These are phyloP conservation scores for Drosophila kohkoa DNA, from an alignment of 1,140 invertebrate species.

Conservation along the genomic window DNA sequence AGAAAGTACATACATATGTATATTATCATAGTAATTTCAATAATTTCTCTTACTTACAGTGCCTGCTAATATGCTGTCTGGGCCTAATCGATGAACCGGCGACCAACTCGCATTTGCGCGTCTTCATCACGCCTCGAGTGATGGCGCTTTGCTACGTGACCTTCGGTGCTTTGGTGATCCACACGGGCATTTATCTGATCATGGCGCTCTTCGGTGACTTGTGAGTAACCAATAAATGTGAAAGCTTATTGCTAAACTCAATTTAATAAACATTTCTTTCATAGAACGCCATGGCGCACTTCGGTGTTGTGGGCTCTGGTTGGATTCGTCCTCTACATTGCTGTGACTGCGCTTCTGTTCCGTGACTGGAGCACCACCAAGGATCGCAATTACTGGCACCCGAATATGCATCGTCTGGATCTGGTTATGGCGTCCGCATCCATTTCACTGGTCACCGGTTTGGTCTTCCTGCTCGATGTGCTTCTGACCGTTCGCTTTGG, in stretches of 20 bases:
- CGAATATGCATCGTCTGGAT: conserved; percentile 84
- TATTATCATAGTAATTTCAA: background rate
- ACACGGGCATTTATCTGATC: conserved; percentile 79
- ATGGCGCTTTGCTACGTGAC: conserved; percentile 81
- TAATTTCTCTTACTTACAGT: conserved; percentile 44
- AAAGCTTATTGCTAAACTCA: background rate
- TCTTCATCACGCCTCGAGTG: conserved; percentile 80
- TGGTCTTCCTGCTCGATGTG: conserved; percentile 76
- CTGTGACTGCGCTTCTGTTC: conserved; percentile 71
- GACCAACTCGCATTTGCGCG: conserved; percentile 75
- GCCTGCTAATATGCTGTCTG: conserved; percentile 77
- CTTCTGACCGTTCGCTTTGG: conserved; percentile 80
- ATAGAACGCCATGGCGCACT: conserved; percentile 78
- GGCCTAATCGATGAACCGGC: conserved; percentile 83
- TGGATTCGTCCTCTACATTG: conserved; percentile 71
- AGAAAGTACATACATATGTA: background rate
- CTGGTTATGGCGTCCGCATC: conserved; percentile 78
- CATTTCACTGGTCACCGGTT: conserved; percentile 70
- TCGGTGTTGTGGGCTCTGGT: conserved; percentile 71
- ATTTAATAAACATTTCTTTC: background rate
- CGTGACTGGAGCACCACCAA: conserved; percentile 83
- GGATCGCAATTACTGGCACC: conserved; percentile 84
- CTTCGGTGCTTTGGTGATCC: conserved; percentile 77
- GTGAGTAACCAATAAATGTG: conserved; percentile 49
- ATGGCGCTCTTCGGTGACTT: conserved; percentile 80